Conservation (phyloP, 2,888 invertebrate genomes). For the Nymphalis c-album region DNA sequence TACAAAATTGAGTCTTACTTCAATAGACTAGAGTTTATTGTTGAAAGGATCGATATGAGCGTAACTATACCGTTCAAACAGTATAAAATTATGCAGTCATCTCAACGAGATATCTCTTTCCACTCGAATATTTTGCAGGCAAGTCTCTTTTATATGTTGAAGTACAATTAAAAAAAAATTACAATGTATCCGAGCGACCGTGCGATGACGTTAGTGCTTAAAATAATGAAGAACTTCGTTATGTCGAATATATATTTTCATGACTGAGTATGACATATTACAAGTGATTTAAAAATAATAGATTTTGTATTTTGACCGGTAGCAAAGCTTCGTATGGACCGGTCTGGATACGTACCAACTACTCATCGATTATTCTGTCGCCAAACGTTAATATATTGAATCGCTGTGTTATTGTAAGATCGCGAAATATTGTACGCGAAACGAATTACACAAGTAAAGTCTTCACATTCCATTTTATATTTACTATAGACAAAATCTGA, state of each 20-base stretch:
- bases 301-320: too few species aligned
- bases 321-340: too few species aligned
- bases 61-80: constrained; percentile 3
- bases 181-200: constrained; percentile 17
- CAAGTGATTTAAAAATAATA: too few species aligned
- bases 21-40: not conserved
- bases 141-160: constrained; percentile 23
- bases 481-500: too few species aligned
- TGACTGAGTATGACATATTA: not conserved
- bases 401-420: too few species aligned
- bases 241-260: constrained; percentile 19
- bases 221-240: constrained; percentile 22
- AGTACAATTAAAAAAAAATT: constrained; percentile 25
- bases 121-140: constrained; percentile 17
- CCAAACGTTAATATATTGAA: too few species aligned
- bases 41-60: not conserved
- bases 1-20: constrained; percentile 2
- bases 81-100: constrained; percentile 25
- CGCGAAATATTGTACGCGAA: too few species aligned
- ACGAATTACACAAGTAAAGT: too few species aligned
- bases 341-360: too few species aligned
- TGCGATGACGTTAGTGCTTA: constrained; percentile 13
- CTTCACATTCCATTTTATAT: too few species aligned
- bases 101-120: constrained; percentile 14
- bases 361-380: too few species aligned